Conservation (phyloP, 1,140 invertebrate species). For the Mycetomoellerius zeteki region DNA sequence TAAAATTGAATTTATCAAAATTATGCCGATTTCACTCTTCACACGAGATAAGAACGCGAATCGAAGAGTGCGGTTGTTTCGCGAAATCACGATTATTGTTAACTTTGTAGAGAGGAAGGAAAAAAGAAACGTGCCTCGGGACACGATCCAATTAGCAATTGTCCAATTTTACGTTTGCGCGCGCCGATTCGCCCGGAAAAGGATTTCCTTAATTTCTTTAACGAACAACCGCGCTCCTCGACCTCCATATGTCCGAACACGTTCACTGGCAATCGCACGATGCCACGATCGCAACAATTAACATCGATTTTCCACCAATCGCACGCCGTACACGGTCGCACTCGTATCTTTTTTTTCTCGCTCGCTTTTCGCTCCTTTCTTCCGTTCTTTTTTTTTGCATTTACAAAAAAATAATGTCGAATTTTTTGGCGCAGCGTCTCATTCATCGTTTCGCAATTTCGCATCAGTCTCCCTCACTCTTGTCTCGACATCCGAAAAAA, state of each 20-base stretch:
- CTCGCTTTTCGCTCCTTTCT: not conserved
- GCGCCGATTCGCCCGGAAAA: conserved; percentile 36
- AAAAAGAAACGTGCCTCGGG: conserved; percentile 5
- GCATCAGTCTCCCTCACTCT: conserved; percentile 42
- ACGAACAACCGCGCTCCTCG: conserved; percentile 53
- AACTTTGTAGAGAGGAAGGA: conserved; percentile 16
- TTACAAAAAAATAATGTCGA: conserved; percentile 47
- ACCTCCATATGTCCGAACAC: conserved; percentile 31
- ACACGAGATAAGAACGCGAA: conserved; percentile 5
- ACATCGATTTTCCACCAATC: conserved; percentile 31
- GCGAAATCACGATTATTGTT: conserved; percentile 23
- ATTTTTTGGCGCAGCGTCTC: conserved; percentile 43
- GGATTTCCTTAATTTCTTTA: conserved; percentile 47
- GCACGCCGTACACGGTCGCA: conserved; percentile 16
- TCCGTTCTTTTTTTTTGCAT: conserved; percentile 16
- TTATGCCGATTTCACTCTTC: conserved; percentile 45
- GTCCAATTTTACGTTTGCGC: conserved; percentile 48
- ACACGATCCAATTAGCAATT: conserved; percentile 40
- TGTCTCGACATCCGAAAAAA: conserved; percentile 17
- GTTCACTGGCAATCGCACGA: conserved; percentile 34
- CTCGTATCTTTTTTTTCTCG: not conserved
- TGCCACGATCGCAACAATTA: conserved; percentile 26
- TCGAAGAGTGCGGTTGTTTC: conserved; percentile 46
- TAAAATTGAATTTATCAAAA: conserved; percentile 34
- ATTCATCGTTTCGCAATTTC: conserved; percentile 55